Percentiles rank a stretch among this genome's conserved stretches.
Conservation (phyloP, 2,797 vertebrate species). For the Chloroceryle amazona region DNA sequence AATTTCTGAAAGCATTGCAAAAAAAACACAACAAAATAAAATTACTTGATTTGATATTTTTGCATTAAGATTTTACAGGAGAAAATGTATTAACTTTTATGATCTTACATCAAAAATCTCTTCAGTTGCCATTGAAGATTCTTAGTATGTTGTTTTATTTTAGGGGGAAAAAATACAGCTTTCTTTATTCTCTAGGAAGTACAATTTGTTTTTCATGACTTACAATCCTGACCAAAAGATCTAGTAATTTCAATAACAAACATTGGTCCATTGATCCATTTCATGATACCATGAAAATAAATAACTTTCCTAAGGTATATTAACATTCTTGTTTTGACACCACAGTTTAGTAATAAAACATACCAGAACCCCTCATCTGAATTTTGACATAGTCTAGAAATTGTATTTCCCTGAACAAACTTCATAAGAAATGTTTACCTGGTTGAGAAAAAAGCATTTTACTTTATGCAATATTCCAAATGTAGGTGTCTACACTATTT, state of each 20-base stretch:
- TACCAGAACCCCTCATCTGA: background rate
- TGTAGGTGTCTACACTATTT: background rate
- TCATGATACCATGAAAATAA: background rate
- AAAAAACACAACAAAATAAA: too few relatives aligned
- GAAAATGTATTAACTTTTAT: background rate
- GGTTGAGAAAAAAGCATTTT: background rate
- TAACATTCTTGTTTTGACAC: background rate
- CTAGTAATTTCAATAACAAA: background rate
- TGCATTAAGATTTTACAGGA: background rate
- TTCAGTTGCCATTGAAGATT: background rate
- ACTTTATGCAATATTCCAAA: background rate
- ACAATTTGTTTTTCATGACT: background rate
- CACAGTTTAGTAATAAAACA: background rate
- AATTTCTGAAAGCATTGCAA: background rate
- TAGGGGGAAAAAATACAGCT: background rate
- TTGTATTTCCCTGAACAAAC: background rate
- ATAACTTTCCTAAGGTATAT: background rate
- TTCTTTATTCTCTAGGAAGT: background rate
- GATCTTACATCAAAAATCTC: background rate
- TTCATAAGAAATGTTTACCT: background rate
- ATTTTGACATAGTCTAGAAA: background rate
- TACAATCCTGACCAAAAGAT: background rate
- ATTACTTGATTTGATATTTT: background rate
- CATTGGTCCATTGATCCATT: background rate
- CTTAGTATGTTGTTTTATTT: background rate